Conservation (phyloP, 1,140 invertebrate genomes). For the Drusus annulatus region DNA sequence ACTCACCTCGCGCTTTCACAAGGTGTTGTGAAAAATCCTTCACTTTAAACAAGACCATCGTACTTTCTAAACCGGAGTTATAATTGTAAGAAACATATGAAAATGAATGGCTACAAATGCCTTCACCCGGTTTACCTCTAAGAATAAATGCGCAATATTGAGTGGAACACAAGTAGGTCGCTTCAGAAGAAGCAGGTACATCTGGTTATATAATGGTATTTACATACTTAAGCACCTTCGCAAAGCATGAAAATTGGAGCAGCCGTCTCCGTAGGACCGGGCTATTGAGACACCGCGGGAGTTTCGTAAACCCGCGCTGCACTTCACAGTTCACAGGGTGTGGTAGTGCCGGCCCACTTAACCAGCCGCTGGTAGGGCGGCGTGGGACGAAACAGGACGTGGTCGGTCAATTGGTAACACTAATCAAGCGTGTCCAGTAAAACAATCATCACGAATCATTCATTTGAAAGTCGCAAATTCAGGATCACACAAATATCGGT, state of each 20-base stretch:
- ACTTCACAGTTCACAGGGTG: slow-evolving; percentile 12
- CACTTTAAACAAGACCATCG: no score
- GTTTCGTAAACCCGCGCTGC: slow-evolving; percentile 12
- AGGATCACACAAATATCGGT: no score
- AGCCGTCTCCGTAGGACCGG: slow-evolving; percentile 11
- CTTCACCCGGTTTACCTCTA: neutral
- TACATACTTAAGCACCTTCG: neutral
- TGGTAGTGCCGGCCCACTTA: slow-evolving; percentile 14
- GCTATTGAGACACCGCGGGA: slow-evolving; percentile 17
- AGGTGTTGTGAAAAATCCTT: no score
- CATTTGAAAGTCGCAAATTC: slow-evolving; percentile 2
- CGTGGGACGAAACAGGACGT: slow-evolving; percentile 19
- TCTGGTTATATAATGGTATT: no score
- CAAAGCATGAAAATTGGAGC: slow-evolving; percentile 18
- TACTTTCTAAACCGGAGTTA: no score
- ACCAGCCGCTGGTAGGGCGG: neutral
- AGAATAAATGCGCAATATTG: neutral
- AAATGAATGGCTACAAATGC: no score
- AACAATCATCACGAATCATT: slow-evolving; percentile 3
- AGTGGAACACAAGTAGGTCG: neutral
- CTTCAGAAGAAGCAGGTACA: neutral
- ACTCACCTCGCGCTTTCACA: no score
- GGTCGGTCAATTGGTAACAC: slow-evolving; percentile 14
- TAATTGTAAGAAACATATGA: no score
- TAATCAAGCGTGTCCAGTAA: neutral